Percentiles rank a stretch among this genome's conserved stretches.
Evolutionary conservation across 2,113 vertebrate species (phyloP).

Genomic region (Loxodonta africana): DNA sequence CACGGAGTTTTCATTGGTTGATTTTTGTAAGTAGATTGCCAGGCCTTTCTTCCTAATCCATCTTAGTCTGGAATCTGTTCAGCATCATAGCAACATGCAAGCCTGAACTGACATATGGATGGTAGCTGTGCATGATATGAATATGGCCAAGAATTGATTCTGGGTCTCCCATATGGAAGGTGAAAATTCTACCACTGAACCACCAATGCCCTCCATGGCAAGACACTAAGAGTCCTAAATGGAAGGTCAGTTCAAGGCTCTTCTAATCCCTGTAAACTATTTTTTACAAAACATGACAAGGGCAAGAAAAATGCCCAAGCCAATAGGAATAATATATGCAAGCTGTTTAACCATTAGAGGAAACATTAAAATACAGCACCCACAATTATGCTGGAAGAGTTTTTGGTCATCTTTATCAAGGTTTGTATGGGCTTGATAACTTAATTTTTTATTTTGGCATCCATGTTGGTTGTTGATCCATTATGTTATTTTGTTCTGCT

Average conservation of each 20-base stretch:
- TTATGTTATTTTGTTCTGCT: slow-evolving; percentile 43
- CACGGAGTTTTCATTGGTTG: neutral
- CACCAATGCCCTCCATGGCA: neutral
- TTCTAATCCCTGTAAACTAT: neutral
- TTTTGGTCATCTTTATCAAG: slow-evolving; percentile 44
- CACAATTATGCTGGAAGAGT: neutral
- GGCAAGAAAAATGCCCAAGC: neutral
- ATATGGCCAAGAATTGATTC: neutral
- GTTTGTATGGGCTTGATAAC: neutral
- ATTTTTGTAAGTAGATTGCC: neutral
- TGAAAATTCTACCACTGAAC: neutral
- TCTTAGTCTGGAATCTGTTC: neutral
- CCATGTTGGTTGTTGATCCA: slow-evolving; percentile 12
- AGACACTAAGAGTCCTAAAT: neutral
- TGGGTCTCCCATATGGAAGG: neutral
- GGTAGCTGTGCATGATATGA: neutral
- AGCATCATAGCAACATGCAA: neutral
- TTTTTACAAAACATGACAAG: neutral
- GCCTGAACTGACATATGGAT: neutral
- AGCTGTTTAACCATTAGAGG: neutral
- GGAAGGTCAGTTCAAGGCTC: neutral
- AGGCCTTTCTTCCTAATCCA: neutral
- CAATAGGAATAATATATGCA: slow-evolving; percentile 4
- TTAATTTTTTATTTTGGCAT: slow-evolving; percentile 67
- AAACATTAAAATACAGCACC: neutral